Base-by-base conservation (phyloP, 1,140 invertebrate species). In the Stenopsyche tienmushanensis region DNA sequence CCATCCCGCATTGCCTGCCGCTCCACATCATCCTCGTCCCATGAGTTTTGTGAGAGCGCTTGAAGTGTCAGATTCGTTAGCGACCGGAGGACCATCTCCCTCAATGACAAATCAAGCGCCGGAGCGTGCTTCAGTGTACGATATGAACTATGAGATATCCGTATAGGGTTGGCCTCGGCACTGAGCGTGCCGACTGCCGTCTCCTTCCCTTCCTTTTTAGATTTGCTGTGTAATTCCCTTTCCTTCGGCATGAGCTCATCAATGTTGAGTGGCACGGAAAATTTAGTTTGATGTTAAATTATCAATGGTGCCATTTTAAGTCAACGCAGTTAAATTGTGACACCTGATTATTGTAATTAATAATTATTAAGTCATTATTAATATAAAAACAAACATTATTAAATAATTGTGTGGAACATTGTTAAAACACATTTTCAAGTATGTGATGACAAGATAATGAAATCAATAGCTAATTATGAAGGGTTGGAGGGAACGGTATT, bases 91-190 rank as follows among this genome's bases (percentile, higher is more conserved):
- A 45, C 59, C 71, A 65, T 66, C 73, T 59, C 72, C 69, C 62
- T 71, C 73, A 54, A 75, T 65, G 63, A 78, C 80, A 55, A 83
- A 82, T 3, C 83, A 87, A 18, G 90, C 87, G n/a, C 89, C 86
- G 21, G 91, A 94, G 75, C 86, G 92, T 66, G 88, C 88, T 67
- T 94, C 90, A 80, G 89, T 94, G 62, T 96, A 96, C 77, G 94
- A 96, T 78, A 94, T 93, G 88, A 95, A 94, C 80, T 96, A 96
- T 79, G 94, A 97, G 80, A 96, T 96, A 79, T 95, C 93, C 60
- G 93, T 96, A 70, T 70, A 70, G 69, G 69, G 69, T 41, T 67
- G 69, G 69, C 69, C 69, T 53, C 69, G 69, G 69, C 69, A 70
- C 69, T 70, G 65, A 54, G 44, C 39, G 68, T 70, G 68, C 68